Evolutionary conservation across 2,888 invertebrate genomes (phyloP).

Genomic region (Theristus sp.): DNA sequence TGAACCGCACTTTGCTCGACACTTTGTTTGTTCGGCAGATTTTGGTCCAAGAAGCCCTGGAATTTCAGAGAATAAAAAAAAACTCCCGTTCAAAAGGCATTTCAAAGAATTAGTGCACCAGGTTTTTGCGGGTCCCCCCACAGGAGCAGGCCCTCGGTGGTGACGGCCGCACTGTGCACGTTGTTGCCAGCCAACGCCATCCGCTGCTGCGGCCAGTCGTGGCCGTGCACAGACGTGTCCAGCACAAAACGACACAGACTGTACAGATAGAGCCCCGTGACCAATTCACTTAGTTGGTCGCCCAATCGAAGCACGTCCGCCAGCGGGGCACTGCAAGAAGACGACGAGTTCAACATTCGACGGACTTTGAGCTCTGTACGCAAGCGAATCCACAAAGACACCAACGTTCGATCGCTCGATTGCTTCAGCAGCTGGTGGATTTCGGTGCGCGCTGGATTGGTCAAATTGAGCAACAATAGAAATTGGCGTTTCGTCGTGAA

Average conservation of each 20-base stretch:
- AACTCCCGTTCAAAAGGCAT: too few species aligned
- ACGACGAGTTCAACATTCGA: too few species aligned
- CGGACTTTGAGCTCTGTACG: too few species aligned
- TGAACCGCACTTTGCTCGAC: not conserved
- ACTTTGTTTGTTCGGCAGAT: not conserved
- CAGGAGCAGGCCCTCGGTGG: not conserved
- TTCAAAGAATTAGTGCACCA: not conserved
- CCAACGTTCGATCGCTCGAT: not conserved
- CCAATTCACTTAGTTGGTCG: not conserved
- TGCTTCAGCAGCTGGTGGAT: not conserved
- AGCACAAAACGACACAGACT: not conserved
- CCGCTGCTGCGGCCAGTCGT: not conserved
- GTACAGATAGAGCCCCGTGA: not conserved
- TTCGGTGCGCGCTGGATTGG: not conserved
- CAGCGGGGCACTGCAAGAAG: too few species aligned
- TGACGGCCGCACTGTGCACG: not conserved
- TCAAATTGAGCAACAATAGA: not conserved
- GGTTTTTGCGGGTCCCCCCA: not conserved
- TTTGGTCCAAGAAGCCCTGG: not conserved
- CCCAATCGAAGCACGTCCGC: not conserved
- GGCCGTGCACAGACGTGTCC: not conserved
- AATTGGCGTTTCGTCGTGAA: not conserved
- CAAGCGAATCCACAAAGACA: too few species aligned
- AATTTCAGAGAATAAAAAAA: too few species aligned
- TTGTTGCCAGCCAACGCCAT: not conserved